Base-by-base conservation (phyloP, 2,888 invertebrate genomes). In the Cybosia mesomella region DNA sequence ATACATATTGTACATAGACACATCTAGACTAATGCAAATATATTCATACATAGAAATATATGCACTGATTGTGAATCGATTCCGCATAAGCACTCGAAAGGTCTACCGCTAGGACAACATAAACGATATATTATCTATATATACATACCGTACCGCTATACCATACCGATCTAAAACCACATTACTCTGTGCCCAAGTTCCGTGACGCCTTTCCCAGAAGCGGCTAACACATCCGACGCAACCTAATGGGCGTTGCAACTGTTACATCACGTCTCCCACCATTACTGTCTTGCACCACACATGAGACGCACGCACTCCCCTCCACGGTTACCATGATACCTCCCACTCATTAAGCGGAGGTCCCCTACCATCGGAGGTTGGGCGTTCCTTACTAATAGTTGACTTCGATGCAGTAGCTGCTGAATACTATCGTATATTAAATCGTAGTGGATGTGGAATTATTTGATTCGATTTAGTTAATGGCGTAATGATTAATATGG, bases 261-360 rank as follows among this genome's bases (percentile, higher is more conserved):
- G 24, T 39, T 63, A 66, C 34, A 8, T 13, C n/a, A 49, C 2
- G 18, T 63, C 83, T 74, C 69, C 70, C 67, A 76, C 76, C 80
- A 59, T 64, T 49, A 0, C n/a, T 76, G 58, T 67, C 83, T 85
- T 86, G 76, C 11, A 70, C 83, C 88, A 84, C 60, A 69, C 81
- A 72, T 74, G 74, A 76, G 83, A n/a, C n/a, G 79, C 85, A 87
- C 87, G 88, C 88, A 87, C 84, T 83, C 89, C 79, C 91, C 90
- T 80, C 90, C 85, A 87, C 79, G 85, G 76, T 22, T 0, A 68
- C 80, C 85, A 85, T 86, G 89, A 90, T 91, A 90, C 91, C 93
- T 91, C 93, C 93, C 88, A 93, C 93, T 88, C 85, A 92, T 90
- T 92, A 91, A 87, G 76, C 28, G 28, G 28, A 28, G 83, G 83